Conservation (phyloP, 2,797 vertebrate species). For the Phoebastria nigripes region DNA sequence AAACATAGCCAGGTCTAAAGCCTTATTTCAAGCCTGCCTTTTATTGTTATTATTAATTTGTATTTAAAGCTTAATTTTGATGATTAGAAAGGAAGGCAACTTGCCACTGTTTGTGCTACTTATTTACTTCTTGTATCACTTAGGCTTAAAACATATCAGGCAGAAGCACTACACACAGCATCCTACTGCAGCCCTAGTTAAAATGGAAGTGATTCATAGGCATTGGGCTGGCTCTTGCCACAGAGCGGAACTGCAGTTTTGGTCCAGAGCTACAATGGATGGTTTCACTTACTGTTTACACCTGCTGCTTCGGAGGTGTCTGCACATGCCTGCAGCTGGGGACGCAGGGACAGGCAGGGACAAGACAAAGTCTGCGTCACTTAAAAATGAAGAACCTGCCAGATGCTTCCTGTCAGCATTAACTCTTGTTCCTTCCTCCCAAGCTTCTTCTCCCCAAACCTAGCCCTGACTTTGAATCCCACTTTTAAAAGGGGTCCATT, state of each 20-base stretch:
- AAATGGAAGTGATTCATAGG: background rate
- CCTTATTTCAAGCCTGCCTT: background rate
- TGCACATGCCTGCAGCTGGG: background rate
- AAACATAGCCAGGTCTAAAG: background rate
- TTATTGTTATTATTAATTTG: background rate
- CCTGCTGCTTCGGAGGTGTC: background rate
- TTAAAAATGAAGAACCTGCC: background rate
- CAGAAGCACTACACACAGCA: background rate
- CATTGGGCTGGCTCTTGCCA: background rate
- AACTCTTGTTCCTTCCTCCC: background rate
- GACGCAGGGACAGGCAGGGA: background rate
- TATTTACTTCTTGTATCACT: background rate
- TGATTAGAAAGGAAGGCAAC: background rate
- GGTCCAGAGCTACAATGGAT: background rate
- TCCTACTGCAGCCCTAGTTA: accelerated
- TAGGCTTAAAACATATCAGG: background rate
- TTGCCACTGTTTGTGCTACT: background rate
- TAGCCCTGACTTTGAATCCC: background rate
- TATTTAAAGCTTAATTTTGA: background rate
- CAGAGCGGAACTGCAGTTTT: background rate
- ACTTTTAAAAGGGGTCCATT: background rate
- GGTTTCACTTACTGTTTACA: background rate
- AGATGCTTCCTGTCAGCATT: background rate
- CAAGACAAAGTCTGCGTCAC: background rate
- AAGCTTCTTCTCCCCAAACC: background rate